Conservation (phyloP, 2,797 vertebrate genomes). For the Cercopithecus hamlyni region DNA sequence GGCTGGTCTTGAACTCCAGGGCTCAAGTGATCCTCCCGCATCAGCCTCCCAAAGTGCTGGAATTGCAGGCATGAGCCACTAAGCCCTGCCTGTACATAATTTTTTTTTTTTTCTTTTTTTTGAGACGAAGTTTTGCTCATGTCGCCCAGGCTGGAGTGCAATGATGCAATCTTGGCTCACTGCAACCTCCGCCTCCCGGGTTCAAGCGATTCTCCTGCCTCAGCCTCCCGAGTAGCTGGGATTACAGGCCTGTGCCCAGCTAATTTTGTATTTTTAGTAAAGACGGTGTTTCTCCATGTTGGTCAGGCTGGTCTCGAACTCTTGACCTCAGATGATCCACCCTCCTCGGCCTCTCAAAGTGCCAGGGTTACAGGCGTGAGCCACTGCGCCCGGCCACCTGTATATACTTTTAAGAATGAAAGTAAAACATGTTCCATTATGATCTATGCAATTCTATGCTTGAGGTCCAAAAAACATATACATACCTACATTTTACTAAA, state of each 20-base stretch:
- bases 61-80: not conserved
- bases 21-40: not conserved
- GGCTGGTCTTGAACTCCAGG: not conserved
- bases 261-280: not conserved
- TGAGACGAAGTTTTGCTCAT: too few relatives aligned
- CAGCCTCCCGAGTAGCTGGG: too few relatives aligned
- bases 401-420: not conserved
- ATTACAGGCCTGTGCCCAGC: too few relatives aligned
- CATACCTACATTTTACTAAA: not conserved
- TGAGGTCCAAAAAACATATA: not conserved
- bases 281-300: not conserved
- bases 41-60: not conserved
- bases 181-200: too few relatives aligned
- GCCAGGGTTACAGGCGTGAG: not conserved
- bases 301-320: not conserved
- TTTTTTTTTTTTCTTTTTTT: not conserved
- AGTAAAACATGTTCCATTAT: not conserved
- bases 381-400: fast-evolving
- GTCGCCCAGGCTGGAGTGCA: too few relatives aligned
- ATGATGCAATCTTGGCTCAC: too few relatives aligned
- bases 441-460: not conserved
- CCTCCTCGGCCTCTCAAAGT: not conserved
- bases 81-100: not conserved
- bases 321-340: not conserved
- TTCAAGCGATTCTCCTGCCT: too few relatives aligned